Evolutionary conservation across 2,113 vertebrate genomes (phyloP), one percentile per base, ranked within the genome.

Genomic region (Mastomys coucha): DNA sequence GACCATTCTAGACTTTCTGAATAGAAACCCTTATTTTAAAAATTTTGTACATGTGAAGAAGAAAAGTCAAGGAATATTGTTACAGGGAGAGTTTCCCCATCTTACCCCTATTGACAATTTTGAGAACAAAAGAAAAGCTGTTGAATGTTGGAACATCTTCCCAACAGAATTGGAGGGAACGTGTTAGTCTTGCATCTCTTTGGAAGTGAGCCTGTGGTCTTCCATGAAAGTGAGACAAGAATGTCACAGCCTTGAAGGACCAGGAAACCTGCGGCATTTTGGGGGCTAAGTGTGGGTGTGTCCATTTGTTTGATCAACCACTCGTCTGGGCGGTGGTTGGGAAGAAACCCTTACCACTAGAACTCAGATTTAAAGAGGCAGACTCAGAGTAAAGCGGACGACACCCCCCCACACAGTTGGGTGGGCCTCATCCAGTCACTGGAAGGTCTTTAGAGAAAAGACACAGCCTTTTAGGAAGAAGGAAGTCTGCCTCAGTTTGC

Each of bases 21-120:
- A 72, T 51, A n/a, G 53, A 53, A 94, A 26, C 42, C 31, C 72
- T 60, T 80, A 85, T 42, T 88, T 96, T 87, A 93, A 65, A 86
- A 89, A 69, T 39, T 45, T 36, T 72, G 19, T 14, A 53, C 33
- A 22, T 80, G 75, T 73, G 39, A 63, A 67, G 39, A 88, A 58
- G 51, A 94, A 85, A 89, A 49, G 70, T 36, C 4, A 10, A 86
- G 85, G 89, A 93, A 12, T 28, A 67, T 22, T 88, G 17, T 69
- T 88, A 67, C 5, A 69, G 31, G 20, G 31, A 36, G 58, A 20
- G 85, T 42, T 1, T 96, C 82, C 88, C 72, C 24, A 76, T 4
- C 2, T 19, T 11, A 24, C 2, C 45, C 1, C 69, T 58, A 60
- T 63, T 51, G 67, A 20, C 75, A 84, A 53, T 65, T 13, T 65